Conservation (phyloP, 2,888 invertebrate genomes). For the Pheosia gnoma region DNA sequence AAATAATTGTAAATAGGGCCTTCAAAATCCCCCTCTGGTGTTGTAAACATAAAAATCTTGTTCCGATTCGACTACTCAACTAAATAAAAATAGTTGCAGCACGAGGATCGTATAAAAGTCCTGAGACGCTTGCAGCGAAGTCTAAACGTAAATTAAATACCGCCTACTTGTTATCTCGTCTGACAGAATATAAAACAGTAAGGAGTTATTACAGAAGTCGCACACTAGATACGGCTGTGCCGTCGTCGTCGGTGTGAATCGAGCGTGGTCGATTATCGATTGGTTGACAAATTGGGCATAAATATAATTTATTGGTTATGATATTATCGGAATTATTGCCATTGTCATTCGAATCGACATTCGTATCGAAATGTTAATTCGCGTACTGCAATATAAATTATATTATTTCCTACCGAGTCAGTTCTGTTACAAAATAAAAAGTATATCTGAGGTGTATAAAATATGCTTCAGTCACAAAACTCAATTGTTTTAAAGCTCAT, state of each 20-base stretch:
- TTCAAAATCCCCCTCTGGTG: too few species aligned
- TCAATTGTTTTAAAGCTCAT: too few species aligned
- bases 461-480: background rate
- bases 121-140: background rate
- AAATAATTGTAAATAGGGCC: too few species aligned
- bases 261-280: slow-evolving; percentile 10
- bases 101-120: slow-evolving; percentile 2
- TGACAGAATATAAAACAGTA: slow-evolving; percentile 4
- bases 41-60: too few species aligned
- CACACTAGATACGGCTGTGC: background rate
- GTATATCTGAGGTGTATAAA: too few species aligned
- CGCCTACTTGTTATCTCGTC: slow-evolving; percentile 1
- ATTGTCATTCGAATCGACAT: slow-evolving; percentile 26
- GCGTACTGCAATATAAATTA: background rate
- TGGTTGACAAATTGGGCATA: slow-evolving; percentile 23
- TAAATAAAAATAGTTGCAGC: background rate
- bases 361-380: background rate
- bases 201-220: background rate
- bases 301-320: slow-evolving; percentile 30
- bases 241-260: background rate
- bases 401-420: too few species aligned
- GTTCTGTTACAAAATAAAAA: too few species aligned
- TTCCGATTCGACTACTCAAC: background rate
- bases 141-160: slow-evolving; percentile 4
- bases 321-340: slow-evolving; percentile 23